Conservation (phyloP, 1,140 invertebrate species). For the Trachelipus rathkii region DNA sequence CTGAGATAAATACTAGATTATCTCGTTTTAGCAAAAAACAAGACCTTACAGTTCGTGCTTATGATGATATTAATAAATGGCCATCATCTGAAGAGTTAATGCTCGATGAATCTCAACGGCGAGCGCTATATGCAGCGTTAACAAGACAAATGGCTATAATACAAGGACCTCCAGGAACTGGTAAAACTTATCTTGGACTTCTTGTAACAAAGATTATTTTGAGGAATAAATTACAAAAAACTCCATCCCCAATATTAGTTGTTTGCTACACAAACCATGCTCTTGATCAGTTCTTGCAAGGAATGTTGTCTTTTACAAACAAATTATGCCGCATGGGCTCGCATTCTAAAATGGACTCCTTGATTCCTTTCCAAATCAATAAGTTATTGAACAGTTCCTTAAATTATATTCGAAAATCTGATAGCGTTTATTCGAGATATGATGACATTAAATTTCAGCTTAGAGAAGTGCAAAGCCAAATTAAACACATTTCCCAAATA, state of each 20-base stretch:
- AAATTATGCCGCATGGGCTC: conserved; percentile 67
- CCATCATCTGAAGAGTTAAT: conserved; percentile 21
- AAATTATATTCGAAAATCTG: too few relatives aligned
- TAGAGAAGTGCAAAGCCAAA: too few relatives aligned
- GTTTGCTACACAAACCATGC: conserved; percentile 85
- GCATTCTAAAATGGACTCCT: conserved; percentile 60
- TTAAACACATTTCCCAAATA: too few relatives aligned
- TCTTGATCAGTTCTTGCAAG: conserved; percentile 79
- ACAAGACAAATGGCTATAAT: conserved; percentile 61
- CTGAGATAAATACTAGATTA: conserved; percentile 1
- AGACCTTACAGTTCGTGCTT: neutral
- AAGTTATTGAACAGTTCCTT: neutral
- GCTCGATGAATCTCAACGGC: conserved; percentile 51
- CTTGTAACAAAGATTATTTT: conserved; percentile 61
- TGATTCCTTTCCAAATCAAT: conserved; percentile 49
- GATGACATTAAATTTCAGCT: too few relatives aligned
- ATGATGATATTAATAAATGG: conserved; percentile 10
- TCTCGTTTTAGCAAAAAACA: too few relatives aligned
- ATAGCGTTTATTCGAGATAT: too few relatives aligned
- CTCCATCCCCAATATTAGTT: conserved; percentile 62
- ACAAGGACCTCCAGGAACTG: conserved; percentile 71
- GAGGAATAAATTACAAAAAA: too few relatives aligned
- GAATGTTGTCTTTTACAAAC: conserved; percentile 53
- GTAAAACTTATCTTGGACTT: conserved; percentile 70
- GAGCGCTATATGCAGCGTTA: conserved; percentile 53